Evolutionary conservation across 1,140 invertebrate genomes (phyloP), one percentile per base, ranked within the genome.

Genomic region (Drosophila subobscura): DNA sequence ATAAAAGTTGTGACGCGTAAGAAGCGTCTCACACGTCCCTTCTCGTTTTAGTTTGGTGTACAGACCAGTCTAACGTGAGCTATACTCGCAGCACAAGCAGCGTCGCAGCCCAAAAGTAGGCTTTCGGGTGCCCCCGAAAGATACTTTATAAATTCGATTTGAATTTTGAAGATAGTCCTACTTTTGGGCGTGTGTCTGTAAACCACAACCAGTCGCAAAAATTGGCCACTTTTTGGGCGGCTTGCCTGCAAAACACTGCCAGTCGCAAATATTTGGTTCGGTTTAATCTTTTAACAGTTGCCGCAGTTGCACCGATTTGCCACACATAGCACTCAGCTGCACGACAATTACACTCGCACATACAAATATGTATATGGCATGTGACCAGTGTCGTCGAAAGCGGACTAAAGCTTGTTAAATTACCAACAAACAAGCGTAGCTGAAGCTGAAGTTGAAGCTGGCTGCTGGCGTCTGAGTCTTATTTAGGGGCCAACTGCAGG

Each of bases 1-100:
- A n/a, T n/a, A n/a, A n/a, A n/a, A n/a, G n/a, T n/a, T n/a, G n/a
- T n/a, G n/a, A n/a, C n/a, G n/a, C n/a, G n/a, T n/a, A n/a, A n/a
- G n/a, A n/a, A n/a, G n/a, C n/a, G n/a, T n/a, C n/a, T n/a, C n/a
- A n/a, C n/a, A n/a, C n/a, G n/a, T n/a, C n/a, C n/a, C n/a, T n/a
- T n/a, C n/a, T n/a, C n/a, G n/a, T n/a, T 84, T 80, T 52, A 79
- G 72, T 80, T 75, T 60, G 56, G 56, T 72, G 72, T 44, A 56
- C 74, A 72, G 57, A 57, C 47, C 56, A 60, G 72, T 49, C 66
- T 57, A 41, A 14, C 14, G 3, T 71, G 51, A 50, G 70, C 46
- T 60, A 72, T 41, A 49, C 49, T 77, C 47, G 4, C n/a, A n/a
- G n/a, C n/a, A n/a, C n/a, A n/a, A n/a, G n/a, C n/a, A n/a, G n/a